Conservation (phyloP, 2,888 invertebrate species). For the Strigamia transsilvanica region DNA sequence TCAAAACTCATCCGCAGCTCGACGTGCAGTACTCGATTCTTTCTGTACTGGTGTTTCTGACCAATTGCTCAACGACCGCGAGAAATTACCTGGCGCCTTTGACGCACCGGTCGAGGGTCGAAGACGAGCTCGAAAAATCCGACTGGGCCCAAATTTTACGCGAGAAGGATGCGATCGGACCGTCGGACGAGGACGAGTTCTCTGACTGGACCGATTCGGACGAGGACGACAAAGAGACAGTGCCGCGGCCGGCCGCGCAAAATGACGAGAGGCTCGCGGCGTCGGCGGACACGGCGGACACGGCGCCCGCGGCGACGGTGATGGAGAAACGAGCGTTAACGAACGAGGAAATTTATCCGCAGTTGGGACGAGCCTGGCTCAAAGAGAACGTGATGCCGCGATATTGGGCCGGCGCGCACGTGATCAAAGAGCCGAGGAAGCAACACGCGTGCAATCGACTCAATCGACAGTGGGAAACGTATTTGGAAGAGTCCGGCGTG, state of each 20-base stretch:
- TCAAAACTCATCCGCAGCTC: conserved; percentile 26
- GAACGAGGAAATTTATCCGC: background rate
- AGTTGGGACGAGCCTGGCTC: conserved; percentile 11
- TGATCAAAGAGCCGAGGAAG: background rate
- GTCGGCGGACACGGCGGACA: too few relatives aligned
- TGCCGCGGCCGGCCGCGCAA: too few relatives aligned
- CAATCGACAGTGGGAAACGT: conserved; percentile 22
- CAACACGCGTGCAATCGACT: conserved; percentile 8
- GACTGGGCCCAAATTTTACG: conserved; percentile 32
- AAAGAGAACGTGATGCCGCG: conserved; percentile 17
- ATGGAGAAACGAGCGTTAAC: background rate
- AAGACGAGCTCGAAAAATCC: background rate
- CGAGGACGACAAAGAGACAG: background rate
- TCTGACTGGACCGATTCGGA: conserved; percentile 32
- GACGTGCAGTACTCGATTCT: conserved; percentile 31
- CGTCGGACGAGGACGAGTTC: conserved; percentile 19
- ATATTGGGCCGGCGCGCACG: background rate
- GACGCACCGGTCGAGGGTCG: background rate
- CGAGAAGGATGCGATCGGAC: background rate
- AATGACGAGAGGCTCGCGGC: too few relatives aligned
- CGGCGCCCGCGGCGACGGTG: too few relatives aligned
- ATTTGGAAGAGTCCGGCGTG: conserved; percentile 47
- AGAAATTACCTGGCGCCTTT: background rate
- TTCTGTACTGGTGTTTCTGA: background rate
- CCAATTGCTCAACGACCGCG: conserved; percentile 40